Percentiles rank a stretch among this genome's conserved stretches.
These are phyloP conservation scores for Yponomeuta sedellus DNA, from an alignment of 2,888 invertebrate genomes.

Conservation along the genomic window DNA sequence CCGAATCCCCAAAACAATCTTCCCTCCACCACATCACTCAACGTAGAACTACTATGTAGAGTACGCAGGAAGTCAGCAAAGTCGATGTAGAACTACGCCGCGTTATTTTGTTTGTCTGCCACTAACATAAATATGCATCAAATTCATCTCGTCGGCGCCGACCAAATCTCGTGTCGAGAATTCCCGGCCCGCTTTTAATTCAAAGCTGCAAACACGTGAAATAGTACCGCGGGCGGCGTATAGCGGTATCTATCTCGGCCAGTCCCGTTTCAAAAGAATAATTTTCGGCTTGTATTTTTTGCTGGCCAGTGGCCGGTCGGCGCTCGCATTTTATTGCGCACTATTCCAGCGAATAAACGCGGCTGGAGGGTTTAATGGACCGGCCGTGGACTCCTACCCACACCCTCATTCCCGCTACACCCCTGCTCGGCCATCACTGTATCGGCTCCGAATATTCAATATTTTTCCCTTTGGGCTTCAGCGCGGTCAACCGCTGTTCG, in stretches of 20 bases:
- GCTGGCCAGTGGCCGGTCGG: constrained; percentile 55
- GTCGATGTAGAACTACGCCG: not conserved
- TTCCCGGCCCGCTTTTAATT: constrained; percentile 5
- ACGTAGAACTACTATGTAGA: too few relatives aligned
- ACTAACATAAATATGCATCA: constrained; percentile 12
- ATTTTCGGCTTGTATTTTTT: constrained; percentile 65
- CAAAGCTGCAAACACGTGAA: constrained; percentile 15
- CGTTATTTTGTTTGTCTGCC: constrained; percentile 1
- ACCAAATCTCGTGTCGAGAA: constrained; percentile 6
- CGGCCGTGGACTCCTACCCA: constrained; percentile 30
- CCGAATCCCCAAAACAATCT: too few relatives aligned
- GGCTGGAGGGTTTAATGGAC: constrained; percentile 59
- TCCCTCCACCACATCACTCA: too few relatives aligned
- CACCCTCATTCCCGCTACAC: constrained; percentile 20
- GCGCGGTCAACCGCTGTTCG: constrained; percentile 46
- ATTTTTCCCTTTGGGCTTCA: constrained; percentile 56
- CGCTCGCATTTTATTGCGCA: constrained; percentile 69
- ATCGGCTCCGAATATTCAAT: constrained; percentile 66
- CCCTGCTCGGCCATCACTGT: constrained; percentile 33
- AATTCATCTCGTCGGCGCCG: constrained; percentile 10
- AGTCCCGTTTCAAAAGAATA: constrained; percentile 27
- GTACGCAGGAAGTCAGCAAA: too few relatives aligned
- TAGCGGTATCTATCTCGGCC: constrained; percentile 8
- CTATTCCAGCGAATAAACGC: constrained; percentile 71
- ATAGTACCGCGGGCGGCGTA: constrained; percentile 12